These are phyloP conservation scores for Panagrolaimus sp. DNA, from an alignment of 1,140 invertebrate genomes.

Conservation along the genomic window DNA sequence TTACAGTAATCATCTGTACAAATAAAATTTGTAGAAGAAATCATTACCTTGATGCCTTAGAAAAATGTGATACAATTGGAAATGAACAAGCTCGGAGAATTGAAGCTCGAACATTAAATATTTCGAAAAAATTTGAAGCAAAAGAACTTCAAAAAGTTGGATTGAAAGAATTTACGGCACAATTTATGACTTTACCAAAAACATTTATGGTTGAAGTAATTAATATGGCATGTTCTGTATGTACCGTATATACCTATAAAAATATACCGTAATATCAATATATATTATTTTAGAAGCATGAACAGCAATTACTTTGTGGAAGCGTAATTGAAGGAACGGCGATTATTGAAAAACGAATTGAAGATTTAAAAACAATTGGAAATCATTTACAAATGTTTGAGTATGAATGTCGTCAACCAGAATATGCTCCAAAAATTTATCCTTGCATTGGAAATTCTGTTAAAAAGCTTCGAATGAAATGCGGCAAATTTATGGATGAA, in stretches of 20 bases:
- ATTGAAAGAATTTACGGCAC: slow-evolving; percentile 25
- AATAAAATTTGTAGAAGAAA: slow-evolving; percentile 15
- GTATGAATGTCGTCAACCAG: slow-evolving; percentile 28
- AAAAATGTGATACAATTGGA: slow-evolving; percentile 32
- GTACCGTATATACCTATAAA: too few relatives aligned
- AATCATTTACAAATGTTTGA: slow-evolving; percentile 36
- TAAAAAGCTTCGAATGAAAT: slow-evolving; percentile 8
- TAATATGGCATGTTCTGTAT: slow-evolving; percentile 21
- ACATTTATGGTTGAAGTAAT: slow-evolving; percentile 28
- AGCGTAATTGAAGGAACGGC: slow-evolving; percentile 33
- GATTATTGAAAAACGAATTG: slow-evolving; percentile 28
- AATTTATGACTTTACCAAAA: slow-evolving; percentile 32
- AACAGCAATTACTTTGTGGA: slow-evolving; percentile 37
- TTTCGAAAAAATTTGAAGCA: slow-evolving; percentile 21
- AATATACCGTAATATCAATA: too few relatives aligned
- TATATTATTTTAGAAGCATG: slow-evolving; percentile 23
- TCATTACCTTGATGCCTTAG: slow-evolving; percentile 31
- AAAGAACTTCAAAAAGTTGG: slow-evolving; percentile 24
- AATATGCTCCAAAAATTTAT: slow-evolving; percentile 27
- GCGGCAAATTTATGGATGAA: slow-evolving; percentile 14
- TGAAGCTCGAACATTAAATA: slow-evolving; percentile 5
- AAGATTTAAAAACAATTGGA: slow-evolving; percentile 32
- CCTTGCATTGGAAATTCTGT: slow-evolving; percentile 31
- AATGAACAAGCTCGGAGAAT: slow-evolving; percentile 21
- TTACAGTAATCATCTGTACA: too few relatives aligned